These are phyloP conservation scores for Cerastis rubricosa DNA, from an alignment of 2,888 invertebrate genomes.

Conservation along the genomic window DNA sequence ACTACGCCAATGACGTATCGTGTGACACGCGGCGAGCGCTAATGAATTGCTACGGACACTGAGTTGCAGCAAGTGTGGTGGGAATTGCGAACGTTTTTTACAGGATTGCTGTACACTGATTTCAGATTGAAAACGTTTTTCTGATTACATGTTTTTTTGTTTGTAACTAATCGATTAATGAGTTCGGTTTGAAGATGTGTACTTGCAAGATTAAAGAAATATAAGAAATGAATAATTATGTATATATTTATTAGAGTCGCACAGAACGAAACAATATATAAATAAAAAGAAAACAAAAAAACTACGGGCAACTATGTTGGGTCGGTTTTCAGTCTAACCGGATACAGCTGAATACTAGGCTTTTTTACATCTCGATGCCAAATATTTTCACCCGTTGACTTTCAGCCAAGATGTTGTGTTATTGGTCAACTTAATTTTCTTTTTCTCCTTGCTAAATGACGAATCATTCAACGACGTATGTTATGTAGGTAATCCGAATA, in stretches of 20 bases:
- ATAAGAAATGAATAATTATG: background rate
- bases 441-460: background rate
- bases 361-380: too few relatives aligned
- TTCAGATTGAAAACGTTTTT: background rate
- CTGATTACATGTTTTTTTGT: background rate
- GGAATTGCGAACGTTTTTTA: conserved; percentile 19
- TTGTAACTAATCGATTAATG: background rate
- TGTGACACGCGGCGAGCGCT: conserved; percentile 67
- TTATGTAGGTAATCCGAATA: background rate
- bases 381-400: background rate
- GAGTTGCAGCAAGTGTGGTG: conserved; percentile 16
- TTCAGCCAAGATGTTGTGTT: background rate
- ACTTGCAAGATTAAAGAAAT: background rate
- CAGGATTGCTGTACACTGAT: background rate
- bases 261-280: background rate
- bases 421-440: background rate
- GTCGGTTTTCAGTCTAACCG: too few relatives aligned
- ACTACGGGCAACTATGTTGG: too few relatives aligned
- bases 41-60: conserved; percentile 74
- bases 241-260: background rate
- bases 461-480: background rate
- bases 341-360: too few relatives aligned
- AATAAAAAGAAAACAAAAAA: too few relatives aligned
- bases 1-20: conserved; percentile 69
- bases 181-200: background rate